phyloP scores from a whole-genome alignment of 2,113 vertebrate species.

The Alexandromys fortis region DNA sequence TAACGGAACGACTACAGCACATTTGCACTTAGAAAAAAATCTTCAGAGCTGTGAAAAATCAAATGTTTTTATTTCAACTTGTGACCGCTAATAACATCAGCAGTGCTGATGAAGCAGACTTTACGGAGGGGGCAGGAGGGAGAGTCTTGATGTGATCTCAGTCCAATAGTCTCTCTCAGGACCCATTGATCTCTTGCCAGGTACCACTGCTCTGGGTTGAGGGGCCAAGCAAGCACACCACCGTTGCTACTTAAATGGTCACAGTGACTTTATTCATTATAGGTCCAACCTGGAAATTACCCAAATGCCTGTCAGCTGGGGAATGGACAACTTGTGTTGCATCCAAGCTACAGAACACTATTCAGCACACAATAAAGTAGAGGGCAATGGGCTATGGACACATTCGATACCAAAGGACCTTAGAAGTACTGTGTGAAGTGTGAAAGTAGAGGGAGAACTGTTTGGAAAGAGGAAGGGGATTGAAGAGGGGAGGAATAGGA shows the following conservation, averaged over 20 bases:
- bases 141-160: not conserved
- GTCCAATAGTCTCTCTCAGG: not conserved
- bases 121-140: not conserved
- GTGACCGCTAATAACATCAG: not conserved
- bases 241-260: not conserved
- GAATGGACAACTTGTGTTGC: conserved; percentile 1
- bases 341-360: not conserved
- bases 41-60: conserved; percentile 31
- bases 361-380: not conserved
- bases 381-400: not conserved
- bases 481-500: not conserved
- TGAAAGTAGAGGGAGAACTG: not conserved
- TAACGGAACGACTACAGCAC: not conserved
- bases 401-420: not conserved
- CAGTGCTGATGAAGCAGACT: conserved; percentile 5
- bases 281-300: not conserved
- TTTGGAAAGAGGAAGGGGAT: not conserved
- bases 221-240: not conserved
- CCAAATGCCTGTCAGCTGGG: not conserved
- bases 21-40: conserved; percentile 26
- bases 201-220: conserved; percentile 1
- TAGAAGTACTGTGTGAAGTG: conserved; percentile 1
- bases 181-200: conserved; percentile 1
- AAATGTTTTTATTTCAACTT: not conserved
- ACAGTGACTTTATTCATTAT: conserved; percentile 43